Base-by-base conservation (phyloP, 2,888 invertebrate genomes). In the Myopa tessellatipennis region DNA sequence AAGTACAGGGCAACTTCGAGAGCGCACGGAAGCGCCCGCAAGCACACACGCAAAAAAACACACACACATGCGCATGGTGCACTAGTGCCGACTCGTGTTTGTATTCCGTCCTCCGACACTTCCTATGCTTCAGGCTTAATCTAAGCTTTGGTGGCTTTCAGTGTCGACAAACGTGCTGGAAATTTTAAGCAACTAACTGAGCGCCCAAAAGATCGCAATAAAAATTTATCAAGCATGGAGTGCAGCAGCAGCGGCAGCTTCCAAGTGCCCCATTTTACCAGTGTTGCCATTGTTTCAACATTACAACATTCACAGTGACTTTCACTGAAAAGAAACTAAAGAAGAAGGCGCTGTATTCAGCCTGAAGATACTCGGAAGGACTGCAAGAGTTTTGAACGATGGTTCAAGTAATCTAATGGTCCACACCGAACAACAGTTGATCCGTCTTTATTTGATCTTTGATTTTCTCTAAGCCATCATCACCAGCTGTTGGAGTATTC, bases 141-240 rank as follows among this genome's bases (percentile, higher is more conserved):
- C 72, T 36, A n/a, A 18, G 40, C 18, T 45, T 7, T 40, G 40
- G 38, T 45, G 40, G 58, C 58, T 68, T 74, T 74, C 68, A 36
- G 52, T 10, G 74, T 18, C 52, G 67, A 52, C 36, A 34, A n/a
- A 67, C 74, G 74, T 67, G 74, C 34, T 52, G 52, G 58, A 67
- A 67, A 74, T 74, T 68, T 74, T 34, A 68, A 68, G 7, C 18
- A 50, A 65, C 65, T 36, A 16, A 38, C 40, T 60, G 14, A 45
- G 73, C 73, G 58, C 73, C 61, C 50, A 18, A 61, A 73, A 73
- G 73, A 45, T 45, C 34, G 50, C 61, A 63, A 45, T 61, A 40
- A 61, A 45, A 61, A 73, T 63, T 61, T 63, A 16, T 72, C 71
- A 72, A 18, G 71, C 58, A 40, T 60, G 38, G 16, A 60, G 38